Evolutionary conservation across 2,888 invertebrate species (phyloP).

Genomic region (Antitype chi): DNA sequence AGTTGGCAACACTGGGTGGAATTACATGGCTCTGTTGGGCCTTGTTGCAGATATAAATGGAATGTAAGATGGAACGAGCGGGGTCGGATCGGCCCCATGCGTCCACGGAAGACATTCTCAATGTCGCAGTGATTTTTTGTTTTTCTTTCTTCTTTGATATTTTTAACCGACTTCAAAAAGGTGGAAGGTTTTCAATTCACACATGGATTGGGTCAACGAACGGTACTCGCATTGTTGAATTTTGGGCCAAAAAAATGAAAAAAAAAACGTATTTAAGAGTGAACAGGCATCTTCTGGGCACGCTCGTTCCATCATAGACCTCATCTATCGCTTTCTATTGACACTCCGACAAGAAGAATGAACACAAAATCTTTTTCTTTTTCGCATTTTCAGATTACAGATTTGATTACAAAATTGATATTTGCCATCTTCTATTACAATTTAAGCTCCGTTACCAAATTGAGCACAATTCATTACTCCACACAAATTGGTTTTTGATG

Average conservation of each 20-base stretch:
- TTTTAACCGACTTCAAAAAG: no score
- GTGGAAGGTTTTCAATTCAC: no score
- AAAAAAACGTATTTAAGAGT: no score
- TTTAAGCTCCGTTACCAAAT: slow-evolving; percentile 29
- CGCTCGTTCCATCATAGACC: no score
- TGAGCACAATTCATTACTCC: slow-evolving; percentile 35
- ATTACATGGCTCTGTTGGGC: slow-evolving; percentile 65
- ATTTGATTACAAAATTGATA: slow-evolving; percentile 36
- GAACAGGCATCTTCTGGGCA: no score
- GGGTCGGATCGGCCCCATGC: slow-evolving; percentile 61
- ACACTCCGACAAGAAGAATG: neutral
- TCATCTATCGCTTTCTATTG: no score
- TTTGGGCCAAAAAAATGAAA: no score
- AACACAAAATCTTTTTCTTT: slow-evolving; percentile 1
- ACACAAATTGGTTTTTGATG: slow-evolving; percentile 37
- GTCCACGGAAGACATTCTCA: slow-evolving; percentile 37
- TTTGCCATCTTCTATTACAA: slow-evolving; percentile 36
- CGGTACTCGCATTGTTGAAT: no score
- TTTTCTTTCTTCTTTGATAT: neutral
- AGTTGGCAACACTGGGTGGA: slow-evolving; percentile 58
- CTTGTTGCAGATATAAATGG: slow-evolving; percentile 53
- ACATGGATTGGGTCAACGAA: no score
- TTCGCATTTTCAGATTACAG: slow-evolving; percentile 17
- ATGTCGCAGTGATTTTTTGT: slow-evolving; percentile 20
- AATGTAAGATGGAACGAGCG: slow-evolving; percentile 50